Conservation (phyloP, 2,888 invertebrate species). For the Tinea semifulvella region DNA sequence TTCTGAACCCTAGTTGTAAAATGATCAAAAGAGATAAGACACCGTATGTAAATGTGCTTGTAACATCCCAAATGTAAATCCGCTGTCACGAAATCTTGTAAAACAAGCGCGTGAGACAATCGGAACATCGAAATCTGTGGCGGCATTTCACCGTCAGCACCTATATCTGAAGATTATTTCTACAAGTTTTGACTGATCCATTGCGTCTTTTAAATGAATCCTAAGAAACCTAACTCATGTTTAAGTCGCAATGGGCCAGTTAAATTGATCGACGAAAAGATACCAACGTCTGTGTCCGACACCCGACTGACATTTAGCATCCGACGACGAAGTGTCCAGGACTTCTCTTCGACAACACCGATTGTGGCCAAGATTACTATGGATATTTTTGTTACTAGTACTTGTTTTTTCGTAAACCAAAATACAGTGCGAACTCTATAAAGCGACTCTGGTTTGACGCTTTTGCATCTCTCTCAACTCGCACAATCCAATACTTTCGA, state of each 20-base stretch:
- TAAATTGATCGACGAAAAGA: too few species aligned
- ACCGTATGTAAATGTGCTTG: conserved; percentile 4
- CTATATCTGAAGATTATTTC: conserved; percentile 23
- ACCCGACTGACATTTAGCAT: conserved; percentile 23
- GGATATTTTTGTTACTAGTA: too few species aligned
- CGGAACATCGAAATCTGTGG: conserved; percentile 29
- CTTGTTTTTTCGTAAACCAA: too few species aligned
- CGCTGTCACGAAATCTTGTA: conserved; percentile 38
- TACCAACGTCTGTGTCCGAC: conserved; percentile 24
- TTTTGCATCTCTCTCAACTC: too few species aligned
- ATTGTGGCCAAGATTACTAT: conserved; percentile 48
- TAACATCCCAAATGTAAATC: conserved; percentile 45
- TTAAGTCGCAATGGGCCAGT: neutral
- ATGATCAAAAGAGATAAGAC: neutral
- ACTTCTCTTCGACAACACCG: conserved; percentile 33
- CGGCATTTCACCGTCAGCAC: conserved; percentile 25
- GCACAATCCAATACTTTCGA: too few species aligned
- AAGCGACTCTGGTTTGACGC: too few species aligned
- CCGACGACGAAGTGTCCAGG: conserved; percentile 20
- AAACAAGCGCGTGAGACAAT: conserved; percentile 35
- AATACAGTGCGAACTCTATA: too few species aligned
- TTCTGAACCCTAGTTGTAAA: neutral
- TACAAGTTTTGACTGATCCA: too few species aligned
- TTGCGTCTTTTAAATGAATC: too few species aligned
- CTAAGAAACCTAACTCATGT: too few species aligned